Percentiles rank a stretch among this genome's conserved stretches.
Evolutionary conservation across 2,888 invertebrate species (phyloP).

Genomic region (Tachystola acroxantha): DNA sequence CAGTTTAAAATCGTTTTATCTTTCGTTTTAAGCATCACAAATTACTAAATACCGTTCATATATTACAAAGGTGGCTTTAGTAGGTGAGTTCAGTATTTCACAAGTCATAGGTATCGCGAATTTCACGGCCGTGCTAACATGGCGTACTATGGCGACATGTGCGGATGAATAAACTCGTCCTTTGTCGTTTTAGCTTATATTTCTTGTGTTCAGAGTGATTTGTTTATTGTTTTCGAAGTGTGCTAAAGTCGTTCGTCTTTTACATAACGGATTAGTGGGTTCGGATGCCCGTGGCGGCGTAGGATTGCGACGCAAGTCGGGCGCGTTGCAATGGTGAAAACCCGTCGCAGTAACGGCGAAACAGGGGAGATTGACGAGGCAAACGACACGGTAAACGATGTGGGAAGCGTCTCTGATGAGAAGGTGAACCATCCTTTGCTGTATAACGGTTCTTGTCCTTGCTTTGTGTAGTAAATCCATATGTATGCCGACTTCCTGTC

Average conservation of each 20-base stretch:
- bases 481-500: slow-evolving; percentile 51
- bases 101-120: slow-evolving; percentile 32
- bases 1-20: slow-evolving; percentile 22
- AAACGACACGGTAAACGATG: slow-evolving; percentile 67
- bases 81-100: slow-evolving; percentile 50
- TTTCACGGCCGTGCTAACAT: slow-evolving; percentile 54
- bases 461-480: slow-evolving; percentile 39
- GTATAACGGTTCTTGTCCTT: slow-evolving; percentile 32
- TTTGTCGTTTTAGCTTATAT: slow-evolving; percentile 54
- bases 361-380: slow-evolving; percentile 72
- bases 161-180: slow-evolving; percentile 61
- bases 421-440: slow-evolving; percentile 61
- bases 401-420: slow-evolving; percentile 69
- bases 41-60: slow-evolving; percentile 18
- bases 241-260: slow-evolving; percentile 40
- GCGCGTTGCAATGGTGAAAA: slow-evolving; percentile 72
- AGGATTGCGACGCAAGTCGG: slow-evolving; percentile 1
- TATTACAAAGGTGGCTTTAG: slow-evolving; percentile 32
- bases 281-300: slow-evolving; percentile 15
- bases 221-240: slow-evolving; percentile 36
- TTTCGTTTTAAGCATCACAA: slow-evolving; percentile 13
- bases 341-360: slow-evolving; percentile 75
- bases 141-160: slow-evolving; percentile 71
- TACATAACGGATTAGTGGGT: slow-evolving; percentile 49
- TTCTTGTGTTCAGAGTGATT: slow-evolving; percentile 37